Conservation (phyloP, 1,140 invertebrate species). For the Drosophila mauritiana region DNA sequence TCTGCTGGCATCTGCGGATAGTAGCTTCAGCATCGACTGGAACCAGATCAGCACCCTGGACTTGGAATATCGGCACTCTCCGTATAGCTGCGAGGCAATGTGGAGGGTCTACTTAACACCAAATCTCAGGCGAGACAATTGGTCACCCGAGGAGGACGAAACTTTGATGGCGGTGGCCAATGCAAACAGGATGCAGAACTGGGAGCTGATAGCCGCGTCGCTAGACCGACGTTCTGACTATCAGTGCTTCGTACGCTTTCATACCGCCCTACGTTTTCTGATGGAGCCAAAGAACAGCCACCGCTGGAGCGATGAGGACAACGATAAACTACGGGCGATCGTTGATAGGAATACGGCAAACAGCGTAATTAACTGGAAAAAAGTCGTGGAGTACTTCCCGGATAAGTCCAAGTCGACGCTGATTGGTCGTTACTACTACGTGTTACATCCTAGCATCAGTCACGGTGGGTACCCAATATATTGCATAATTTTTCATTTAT, state of each 20-base stretch:
- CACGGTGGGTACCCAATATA: constrained; percentile 41
- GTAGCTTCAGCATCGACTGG: constrained; percentile 78
- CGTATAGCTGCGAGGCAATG: constrained; percentile 86
- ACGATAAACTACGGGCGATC: constrained; percentile 86
- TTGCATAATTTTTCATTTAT: neutral
- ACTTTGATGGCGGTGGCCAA: constrained; percentile 85
- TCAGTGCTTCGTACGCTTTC: constrained; percentile 88
- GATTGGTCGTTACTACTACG: constrained; percentile 86
- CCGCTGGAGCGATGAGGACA: constrained; percentile 87
- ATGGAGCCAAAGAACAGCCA: constrained; percentile 70
- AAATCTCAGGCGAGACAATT: constrained; percentile 87
- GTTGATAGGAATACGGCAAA: constrained; percentile 87
- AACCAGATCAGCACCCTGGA: constrained; percentile 84
- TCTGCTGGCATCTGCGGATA: constrained; percentile 50
- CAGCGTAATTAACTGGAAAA: constrained; percentile 88
- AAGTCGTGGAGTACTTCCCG: constrained; percentile 86
- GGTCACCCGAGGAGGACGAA: constrained; percentile 87
- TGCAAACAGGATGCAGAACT: constrained; percentile 86
- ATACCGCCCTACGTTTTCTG: constrained; percentile 84
- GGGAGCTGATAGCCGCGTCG: constrained; percentile 87
- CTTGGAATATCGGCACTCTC: constrained; percentile 85
- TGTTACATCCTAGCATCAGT: constrained; percentile 82
- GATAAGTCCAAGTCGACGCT: constrained; percentile 87
- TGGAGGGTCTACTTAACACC: constrained; percentile 90
- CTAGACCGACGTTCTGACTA: constrained; percentile 87